Evolutionary conservation across 2,888 invertebrate genomes (phyloP), one percentile per base, ranked within the genome.

Genomic region (Ditula angustiorana): DNA sequence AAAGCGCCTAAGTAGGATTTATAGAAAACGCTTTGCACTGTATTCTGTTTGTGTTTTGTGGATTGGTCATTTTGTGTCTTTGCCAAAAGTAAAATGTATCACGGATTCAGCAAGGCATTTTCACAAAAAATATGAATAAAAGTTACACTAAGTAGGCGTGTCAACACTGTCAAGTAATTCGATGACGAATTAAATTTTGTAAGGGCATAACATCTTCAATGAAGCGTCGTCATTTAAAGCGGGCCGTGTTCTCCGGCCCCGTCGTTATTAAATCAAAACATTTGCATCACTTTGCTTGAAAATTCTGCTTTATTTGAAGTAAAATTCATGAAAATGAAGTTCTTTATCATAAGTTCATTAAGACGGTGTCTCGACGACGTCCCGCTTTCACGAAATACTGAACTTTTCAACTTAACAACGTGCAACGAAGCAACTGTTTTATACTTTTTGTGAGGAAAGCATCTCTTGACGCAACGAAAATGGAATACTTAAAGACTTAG

Each of bases 1-100:
- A 82, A 86, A 88, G 83, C 88, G 33, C 21, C 53, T 53, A 89
- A 89, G 83, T 87, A 78, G 83, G 81, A 90, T 89, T 90, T 89
- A 90, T 88, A 77, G 82, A 74, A 82, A 74, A 80, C 77, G 77
- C 78, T 81, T 77, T 75, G 79, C 78, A 84, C 77, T 83, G 83
- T 86, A 87, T 86, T 86, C n/a, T 87, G 82, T 84, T 85, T 80
- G 74, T 68, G 59, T 70, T 67, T 73, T 70, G 69, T 68, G 62
- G 69, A 67, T 67, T 66, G 57, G 71, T 72, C 68, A 72, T 73
- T 72, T 63, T 58, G 64, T 69, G 69, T 66, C 67, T 16, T 8
- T 52, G 78, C 52, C 46, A 52, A 52, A 52, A 8, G 23, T 5
- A 2, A 5, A 19, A 19, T 10, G 4, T 28, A 13, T 0, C 3